Percentiles rank a stretch among this genome's conserved stretches.
These are phyloP conservation scores for Callyntrura guangdongensis DNA, from an alignment of 2,888 invertebrate species.

Conservation along the genomic window DNA sequence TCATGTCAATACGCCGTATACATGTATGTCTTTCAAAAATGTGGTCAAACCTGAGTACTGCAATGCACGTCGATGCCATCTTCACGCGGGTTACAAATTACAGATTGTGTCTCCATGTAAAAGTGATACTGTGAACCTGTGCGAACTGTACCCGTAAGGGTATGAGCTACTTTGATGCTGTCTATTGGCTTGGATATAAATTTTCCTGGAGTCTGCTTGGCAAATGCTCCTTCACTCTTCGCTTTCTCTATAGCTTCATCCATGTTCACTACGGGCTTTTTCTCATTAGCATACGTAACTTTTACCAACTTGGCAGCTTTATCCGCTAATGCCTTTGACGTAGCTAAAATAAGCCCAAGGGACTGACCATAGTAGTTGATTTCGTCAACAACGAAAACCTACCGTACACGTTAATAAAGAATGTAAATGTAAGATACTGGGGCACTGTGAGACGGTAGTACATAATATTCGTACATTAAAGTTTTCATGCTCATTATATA, in stretches of 20 bases:
- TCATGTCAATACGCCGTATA: no score
- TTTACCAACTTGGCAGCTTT: constrained; percentile 85
- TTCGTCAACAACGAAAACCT: constrained; percentile 85
- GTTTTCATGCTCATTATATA: no score
- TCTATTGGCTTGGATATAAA: constrained; percentile 47
- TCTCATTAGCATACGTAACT: constrained; percentile 85
- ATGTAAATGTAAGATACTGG: no score
- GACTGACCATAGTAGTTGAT: constrained; percentile 86
- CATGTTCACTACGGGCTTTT: constrained; percentile 85
- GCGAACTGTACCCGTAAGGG: constrained; percentile 64
- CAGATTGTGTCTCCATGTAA: constrained; percentile 91
- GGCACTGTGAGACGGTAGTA: not conserved
- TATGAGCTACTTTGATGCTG: constrained; percentile 43
- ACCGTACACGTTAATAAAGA: not conserved
- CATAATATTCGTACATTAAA: no score
- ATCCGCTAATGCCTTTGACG: constrained; percentile 84
- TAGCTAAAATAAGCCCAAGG: constrained; percentile 86
- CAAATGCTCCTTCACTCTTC: constrained; percentile 73
- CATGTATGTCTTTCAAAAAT: no score
- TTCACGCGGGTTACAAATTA: constrained; percentile 90
- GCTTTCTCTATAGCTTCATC: constrained; percentile 85
- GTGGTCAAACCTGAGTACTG: constrained; percentile 87
- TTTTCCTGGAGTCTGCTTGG: constrained; percentile 64
- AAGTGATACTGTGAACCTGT: constrained; percentile 90
- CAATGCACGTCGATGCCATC: constrained; percentile 90